Conservation (phyloP, 1,140 invertebrate genomes). For the Hypsibius dujardini region DNA sequence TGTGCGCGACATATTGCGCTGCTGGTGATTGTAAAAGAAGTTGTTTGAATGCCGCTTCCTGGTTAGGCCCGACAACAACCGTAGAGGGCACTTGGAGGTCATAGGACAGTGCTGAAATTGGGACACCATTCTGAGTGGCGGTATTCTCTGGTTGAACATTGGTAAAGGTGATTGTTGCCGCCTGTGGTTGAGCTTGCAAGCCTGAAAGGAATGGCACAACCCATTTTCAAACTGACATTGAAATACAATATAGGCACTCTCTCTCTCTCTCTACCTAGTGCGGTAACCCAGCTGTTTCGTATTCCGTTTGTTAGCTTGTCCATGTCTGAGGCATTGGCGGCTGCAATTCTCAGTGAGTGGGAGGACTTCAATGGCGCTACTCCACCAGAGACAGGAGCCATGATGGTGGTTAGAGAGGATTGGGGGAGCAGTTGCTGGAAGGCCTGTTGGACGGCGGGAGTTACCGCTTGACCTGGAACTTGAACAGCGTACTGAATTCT, state of each 20-base stretch:
- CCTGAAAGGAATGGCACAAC: neutral
- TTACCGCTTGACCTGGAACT: neutral
- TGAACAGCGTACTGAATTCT: neutral
- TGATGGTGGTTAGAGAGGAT: neutral
- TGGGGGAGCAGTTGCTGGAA: neutral
- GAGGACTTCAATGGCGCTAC: neutral
- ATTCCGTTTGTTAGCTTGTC: neutral
- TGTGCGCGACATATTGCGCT: neutral
- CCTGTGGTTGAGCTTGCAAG: neutral
- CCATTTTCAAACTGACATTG: neutral
- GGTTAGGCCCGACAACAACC: neutral
- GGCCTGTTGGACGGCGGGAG: neutral
- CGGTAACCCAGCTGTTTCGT: neutral
- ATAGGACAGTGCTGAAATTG: neutral
- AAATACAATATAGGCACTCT: too few species aligned
- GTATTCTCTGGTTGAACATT: neutral
- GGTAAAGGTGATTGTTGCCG: neutral
- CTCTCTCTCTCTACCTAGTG: neutral
- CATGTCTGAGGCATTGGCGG: neutral
- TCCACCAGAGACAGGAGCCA: neutral
- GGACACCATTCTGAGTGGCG: constrained; percentile 2
- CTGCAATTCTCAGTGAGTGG: neutral
- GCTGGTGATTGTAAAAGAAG: neutral
- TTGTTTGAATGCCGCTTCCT: neutral
- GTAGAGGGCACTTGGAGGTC: neutral